Evolutionary conservation across 1,140 invertebrate genomes (phyloP), one percentile per base, ranked within the genome.

Genomic region (Aplysia californica): DNA sequence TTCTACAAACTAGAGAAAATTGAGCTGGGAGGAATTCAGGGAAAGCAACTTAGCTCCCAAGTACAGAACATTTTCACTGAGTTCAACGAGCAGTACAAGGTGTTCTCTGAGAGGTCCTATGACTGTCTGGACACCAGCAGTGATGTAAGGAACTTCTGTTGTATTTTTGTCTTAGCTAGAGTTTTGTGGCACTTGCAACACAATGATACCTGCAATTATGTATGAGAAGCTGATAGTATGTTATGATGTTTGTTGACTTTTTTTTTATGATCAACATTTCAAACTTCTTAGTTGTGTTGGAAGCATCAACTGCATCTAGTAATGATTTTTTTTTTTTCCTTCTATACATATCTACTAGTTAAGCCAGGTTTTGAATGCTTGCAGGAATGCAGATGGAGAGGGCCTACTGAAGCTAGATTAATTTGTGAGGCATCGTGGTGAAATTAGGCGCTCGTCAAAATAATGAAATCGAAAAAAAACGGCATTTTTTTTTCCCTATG

Each of bases 1-100:
- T 98, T 98, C 89, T 93, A 95, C 83, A 98, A 98, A 89, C 90
- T 99, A 76, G 97, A 98, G 90, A 97, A 97, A 91, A 94, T 98
- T 38, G 97, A 98, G 92, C 94, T 98, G 80, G 96, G 97, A 74
- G 97, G 97, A 6, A 92, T 97, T 76, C 96, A 87, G 95, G 97
- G 58, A 33, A 93, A 95, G 79, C 93, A 93, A 26, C 90, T 98
- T 2, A 96, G 95, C 85, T 91, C 92, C 3, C 90, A 85, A 87
- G 86, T 93, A 38, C 91, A 94, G 23, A 92, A 92, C 41, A 94
- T 98, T 72, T 96, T 94, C 82, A 92, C 94, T 31, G 96, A 98
- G 87, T 99, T 98, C 85, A 95, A 95, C 84, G 93, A 95, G 70
- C 93, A 95, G 68, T 97, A 96, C 88, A 93, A 94, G 38, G 93